Evolutionary conservation across 2,797 vertebrate genomes (phyloP).

Genomic region (Orestias chungarensis): DNA sequence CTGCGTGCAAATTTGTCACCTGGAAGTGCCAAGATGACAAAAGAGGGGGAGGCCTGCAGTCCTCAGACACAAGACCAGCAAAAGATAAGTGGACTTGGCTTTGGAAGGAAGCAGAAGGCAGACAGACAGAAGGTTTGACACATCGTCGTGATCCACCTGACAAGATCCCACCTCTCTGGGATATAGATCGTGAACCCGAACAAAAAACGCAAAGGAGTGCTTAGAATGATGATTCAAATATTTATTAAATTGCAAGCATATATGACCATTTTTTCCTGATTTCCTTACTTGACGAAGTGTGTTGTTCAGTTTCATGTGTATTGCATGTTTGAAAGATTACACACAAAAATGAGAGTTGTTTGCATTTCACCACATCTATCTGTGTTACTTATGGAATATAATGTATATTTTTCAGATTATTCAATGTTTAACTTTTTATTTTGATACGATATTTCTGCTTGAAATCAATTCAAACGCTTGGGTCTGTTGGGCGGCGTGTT

Average conservation of each 20-base stretch:
- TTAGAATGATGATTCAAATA: too few relatives aligned
- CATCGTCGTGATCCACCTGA: too few relatives aligned
- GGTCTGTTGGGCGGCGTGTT: constrained; percentile 2
- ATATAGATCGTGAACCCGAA: too few relatives aligned
- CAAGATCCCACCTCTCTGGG: too few relatives aligned
- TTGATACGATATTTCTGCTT: constrained; percentile 7
- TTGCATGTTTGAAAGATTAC: too few relatives aligned
- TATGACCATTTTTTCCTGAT: too few relatives aligned
- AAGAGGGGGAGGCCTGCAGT: background rate
- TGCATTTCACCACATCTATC: background rate
- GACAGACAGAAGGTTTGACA: too few relatives aligned
- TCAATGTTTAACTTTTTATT: constrained; percentile 1
- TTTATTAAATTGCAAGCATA: too few relatives aligned
- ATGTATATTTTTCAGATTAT: background rate
- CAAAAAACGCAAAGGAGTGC: too few relatives aligned
- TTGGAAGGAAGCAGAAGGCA: background rate
- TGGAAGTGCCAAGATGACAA: background rate
- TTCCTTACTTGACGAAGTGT: too few relatives aligned
- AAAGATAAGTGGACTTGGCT: background rate
- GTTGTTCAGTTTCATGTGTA: too few relatives aligned
- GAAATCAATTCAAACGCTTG: constrained; percentile 5
- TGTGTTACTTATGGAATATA: background rate
- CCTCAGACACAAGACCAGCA: background rate
- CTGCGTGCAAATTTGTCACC: background rate
- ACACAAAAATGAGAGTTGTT: background rate